Base-by-base conservation (phyloP, 2,113 vertebrate genomes). In the Origma solitaria region DNA sequence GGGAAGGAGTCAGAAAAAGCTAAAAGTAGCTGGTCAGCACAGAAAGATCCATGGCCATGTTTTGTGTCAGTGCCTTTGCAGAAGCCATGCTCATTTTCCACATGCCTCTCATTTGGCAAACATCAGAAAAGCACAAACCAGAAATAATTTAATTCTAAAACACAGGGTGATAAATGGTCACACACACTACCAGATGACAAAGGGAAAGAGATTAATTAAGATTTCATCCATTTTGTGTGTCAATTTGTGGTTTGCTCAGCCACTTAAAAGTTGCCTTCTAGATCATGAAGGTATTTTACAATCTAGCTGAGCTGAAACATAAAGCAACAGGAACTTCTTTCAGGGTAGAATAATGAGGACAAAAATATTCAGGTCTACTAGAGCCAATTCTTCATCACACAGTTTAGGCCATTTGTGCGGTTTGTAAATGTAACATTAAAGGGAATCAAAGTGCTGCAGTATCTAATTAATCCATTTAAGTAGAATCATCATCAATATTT, bases 361-460 rank as follows among this genome's bases (percentile, higher is more conserved):
- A 94, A 78, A 90, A 82, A 60, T 37, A 82, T 22, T 72, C 68
- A 61, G 33, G 51, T 38, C 44, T 51, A 24, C 60, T 58, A 70
- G 24, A 90, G 66, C 38, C 69, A 80, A 87, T 93, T 95, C 61
- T 79, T 87, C 77, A 94, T 66, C 77, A 69, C 89, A 50, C 50
- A 83, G 57, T 84, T 72, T 45, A 61, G 86, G 82, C 78, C 76
- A 93, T 68, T 90, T 92, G 80, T 91, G 96, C 66, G 96, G 96
- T 96, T 94, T 94, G 61, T 77, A 95, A 95, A 95, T 54, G 78
- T 14, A 93, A 58, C 88, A 83, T 57, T 94, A 91, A 91, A 95
- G 54, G 58, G 72, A 96, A 93, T 77, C 81, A 82, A 90, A 95
- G 86, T 86, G 79, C 82, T 91, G 73, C 82, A 92, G 54, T 80